Base-by-base conservation (phyloP, 1,140 invertebrate species). In the Solenopsis invicta region DNA sequence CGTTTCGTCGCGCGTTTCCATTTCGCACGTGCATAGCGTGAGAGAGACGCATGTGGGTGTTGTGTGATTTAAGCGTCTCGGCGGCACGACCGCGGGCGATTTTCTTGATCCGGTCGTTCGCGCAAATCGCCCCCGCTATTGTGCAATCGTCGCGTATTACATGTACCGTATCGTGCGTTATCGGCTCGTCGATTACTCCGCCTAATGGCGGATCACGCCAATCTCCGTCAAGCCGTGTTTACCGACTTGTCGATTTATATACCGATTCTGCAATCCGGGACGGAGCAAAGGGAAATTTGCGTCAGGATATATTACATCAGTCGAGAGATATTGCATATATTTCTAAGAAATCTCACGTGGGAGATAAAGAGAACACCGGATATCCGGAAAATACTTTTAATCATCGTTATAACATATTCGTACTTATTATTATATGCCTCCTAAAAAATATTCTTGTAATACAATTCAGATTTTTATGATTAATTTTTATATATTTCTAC, bases 21-120 rank as follows among this genome's bases (percentile, higher is more conserved):
- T 41, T 61, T 81, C 87, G 78, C 89, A 86, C 87, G 89, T 87
- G 78, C 37, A 52, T 37, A 48, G 48, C 67, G 72, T 66, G 13
- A 59, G 67, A 72, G 64, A 69, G 77, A 9, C 52, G 52, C 52
- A 88, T 86, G 93, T 94, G 89, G 93, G 93, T 88, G 93, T 88
- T 61, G 66, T 29, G 82, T 93, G 92, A 94, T 94, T 93, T 94
- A 94, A 93, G 88, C 72, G 89, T 93, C 91, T 87, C 87, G 86
- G 41, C 41, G 87, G 87, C 89, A 91, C 89, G 87, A 76, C 88
- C 91, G 86, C 50, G 56, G 34, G 56, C 72, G 77, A 91, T 78
- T 91, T 88, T 86, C 89, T 88, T 56, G 75, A 90, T 90, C 75
- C 24, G 24, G 6, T 18, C n/a, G 59, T 34, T 61, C 52, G 10